Percentiles rank a stretch among this genome's conserved stretches.
Evolutionary conservation across 2,113 vertebrate genomes (phyloP).

Genomic region (Marmota flaviventris): DNA sequence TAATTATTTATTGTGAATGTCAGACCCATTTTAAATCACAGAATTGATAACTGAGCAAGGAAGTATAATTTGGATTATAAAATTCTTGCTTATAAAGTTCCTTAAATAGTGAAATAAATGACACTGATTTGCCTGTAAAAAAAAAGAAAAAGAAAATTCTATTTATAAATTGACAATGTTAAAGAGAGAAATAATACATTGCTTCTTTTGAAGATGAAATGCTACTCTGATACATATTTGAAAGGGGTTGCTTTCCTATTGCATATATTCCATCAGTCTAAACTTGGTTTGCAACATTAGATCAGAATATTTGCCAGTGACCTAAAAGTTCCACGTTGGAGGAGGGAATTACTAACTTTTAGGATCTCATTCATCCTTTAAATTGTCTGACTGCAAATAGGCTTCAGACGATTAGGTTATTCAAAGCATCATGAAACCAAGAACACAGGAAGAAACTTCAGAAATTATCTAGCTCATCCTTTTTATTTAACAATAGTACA

Average conservation of each 20-base stretch:
- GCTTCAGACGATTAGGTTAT: neutral
- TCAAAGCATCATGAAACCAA: neutral
- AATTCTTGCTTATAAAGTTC: neutral
- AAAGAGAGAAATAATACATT: neutral
- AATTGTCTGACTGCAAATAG: neutral
- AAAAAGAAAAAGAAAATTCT: too few relatives aligned
- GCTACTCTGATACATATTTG: neutral
- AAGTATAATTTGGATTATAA: too few relatives aligned
- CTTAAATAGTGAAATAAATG: neutral
- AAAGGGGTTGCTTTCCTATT: neutral
- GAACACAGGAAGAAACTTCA: neutral
- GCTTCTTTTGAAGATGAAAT: neutral
- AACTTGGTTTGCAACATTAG: neutral
- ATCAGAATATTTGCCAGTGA: neutral
- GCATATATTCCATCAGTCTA: neutral
- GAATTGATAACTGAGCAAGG: too few relatives aligned
- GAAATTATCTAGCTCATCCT: neutral
- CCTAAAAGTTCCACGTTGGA: neutral
- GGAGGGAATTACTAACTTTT: neutral
- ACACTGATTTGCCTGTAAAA: neutral
- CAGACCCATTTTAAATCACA: too few relatives aligned
- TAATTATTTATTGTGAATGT: constrained; percentile 85
- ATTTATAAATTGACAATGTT: neutral
- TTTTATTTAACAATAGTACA: neutral
- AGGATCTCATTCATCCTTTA: neutral